Evolutionary conservation across 1,140 invertebrate genomes (phyloP).

Genomic region (Dysdera silvatica): DNA sequence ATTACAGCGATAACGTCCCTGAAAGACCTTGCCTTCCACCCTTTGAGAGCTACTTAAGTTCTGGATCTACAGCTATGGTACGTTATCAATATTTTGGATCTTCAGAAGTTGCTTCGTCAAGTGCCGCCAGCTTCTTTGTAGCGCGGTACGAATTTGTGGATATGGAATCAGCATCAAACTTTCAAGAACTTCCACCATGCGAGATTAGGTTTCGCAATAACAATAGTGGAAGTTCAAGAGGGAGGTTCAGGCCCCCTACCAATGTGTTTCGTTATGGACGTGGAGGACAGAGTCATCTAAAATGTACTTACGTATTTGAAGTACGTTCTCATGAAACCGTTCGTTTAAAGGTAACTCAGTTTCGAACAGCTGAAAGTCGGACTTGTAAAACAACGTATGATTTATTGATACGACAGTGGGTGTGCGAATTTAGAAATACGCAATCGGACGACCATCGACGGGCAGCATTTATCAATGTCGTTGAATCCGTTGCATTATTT

Average conservation of each 20-base stretch:
- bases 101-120: slow-evolving; percentile 19
- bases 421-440: slow-evolving; percentile 47
- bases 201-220: slow-evolving; percentile 26
- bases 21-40: slow-evolving; percentile 30
- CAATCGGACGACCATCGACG: slow-evolving; percentile 61
- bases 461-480: too few species aligned
- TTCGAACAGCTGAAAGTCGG: slow-evolving; percentile 14
- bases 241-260: slow-evolving; percentile 21
- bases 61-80: slow-evolving; percentile 26
- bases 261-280: slow-evolving; percentile 35
- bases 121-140: slow-evolving; percentile 28
- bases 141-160: slow-evolving; percentile 35
- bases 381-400: slow-evolving; percentile 22
- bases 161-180: slow-evolving; percentile 4
- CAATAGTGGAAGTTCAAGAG: slow-evolving; percentile 1
- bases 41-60: slow-evolving; percentile 33
- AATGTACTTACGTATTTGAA: slow-evolving; percentile 31
- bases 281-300: slow-evolving; percentile 31
- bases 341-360: slow-evolving; percentile 10
- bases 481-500: slow-evolving; percentile 72
- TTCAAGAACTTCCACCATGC: slow-evolving; percentile 12
- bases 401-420: slow-evolving; percentile 59
- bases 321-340: slow-evolving; percentile 22
- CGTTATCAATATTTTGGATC: slow-evolving; percentile 15
- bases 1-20: slow-evolving; percentile 26